These are phyloP conservation scores for Syngnathoides biaculeatus DNA, from an alignment of 2,113 vertebrate species.

Conservation along the genomic window DNA sequence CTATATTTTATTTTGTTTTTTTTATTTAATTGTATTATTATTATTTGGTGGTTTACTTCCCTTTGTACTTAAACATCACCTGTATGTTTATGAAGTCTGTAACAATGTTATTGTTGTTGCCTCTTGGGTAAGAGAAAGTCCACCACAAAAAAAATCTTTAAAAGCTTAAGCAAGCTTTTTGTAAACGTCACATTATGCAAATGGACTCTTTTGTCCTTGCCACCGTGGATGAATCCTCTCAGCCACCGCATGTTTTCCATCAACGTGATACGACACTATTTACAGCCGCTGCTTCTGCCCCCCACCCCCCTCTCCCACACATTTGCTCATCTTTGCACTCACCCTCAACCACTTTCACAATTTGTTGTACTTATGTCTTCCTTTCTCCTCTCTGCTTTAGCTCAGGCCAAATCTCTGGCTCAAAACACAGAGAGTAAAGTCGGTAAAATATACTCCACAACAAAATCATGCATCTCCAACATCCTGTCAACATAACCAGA, in stretches of 20 bases:
- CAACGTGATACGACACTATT: constrained; percentile 4
- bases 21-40: no score
- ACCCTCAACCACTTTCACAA: not conserved
- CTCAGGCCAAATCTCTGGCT: not conserved
- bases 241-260: not conserved
- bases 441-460: not conserved
- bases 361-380: constrained; percentile 4
- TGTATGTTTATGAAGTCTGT: not conserved
- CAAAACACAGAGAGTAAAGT: not conserved
- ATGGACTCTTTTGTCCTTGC: constrained; percentile 2
- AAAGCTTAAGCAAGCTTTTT: not conserved
- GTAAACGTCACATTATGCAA: constrained; percentile 6
- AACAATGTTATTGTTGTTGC: not conserved
- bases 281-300: not conserved
- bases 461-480: not conserved
- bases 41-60: no score
- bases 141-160: not conserved
- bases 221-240: constrained; percentile 3
- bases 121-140: not conserved
- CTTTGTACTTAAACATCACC: no score
- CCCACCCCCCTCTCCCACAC: no score
- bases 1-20: no score
- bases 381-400: not conserved
- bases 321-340: not conserved
- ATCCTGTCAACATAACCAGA: not conserved